Evolutionary conservation across 2,113 vertebrate genomes (phyloP).

Genomic region (Podarcis muralis): DNA sequence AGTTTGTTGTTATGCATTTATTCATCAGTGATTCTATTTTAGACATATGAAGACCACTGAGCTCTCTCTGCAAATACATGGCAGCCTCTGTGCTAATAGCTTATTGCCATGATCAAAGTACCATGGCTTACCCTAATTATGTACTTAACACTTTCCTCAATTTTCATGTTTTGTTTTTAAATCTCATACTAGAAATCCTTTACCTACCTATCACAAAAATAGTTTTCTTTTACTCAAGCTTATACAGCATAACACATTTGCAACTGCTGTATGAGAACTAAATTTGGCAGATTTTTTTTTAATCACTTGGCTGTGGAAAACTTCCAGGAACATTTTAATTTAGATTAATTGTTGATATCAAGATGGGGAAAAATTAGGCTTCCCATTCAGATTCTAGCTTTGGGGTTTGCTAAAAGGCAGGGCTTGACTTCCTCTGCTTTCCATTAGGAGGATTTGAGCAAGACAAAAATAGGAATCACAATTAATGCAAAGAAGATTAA

Average conservation of each 20-base stretch:
- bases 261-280: not conserved
- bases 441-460: not conserved
- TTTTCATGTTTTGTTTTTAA: not conserved
- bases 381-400: conserved; percentile 19
- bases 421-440: not conserved
- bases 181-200: not conserved
- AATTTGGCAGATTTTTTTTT: not conserved
- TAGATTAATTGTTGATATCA: rapidly evolving
- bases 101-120: not conserved
- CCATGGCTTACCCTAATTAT: not conserved
- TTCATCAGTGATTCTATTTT: no score
- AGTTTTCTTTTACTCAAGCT: not conserved
- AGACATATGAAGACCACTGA: not conserved
- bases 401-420: not conserved
- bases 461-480: not conserved
- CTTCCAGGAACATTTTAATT: not conserved
- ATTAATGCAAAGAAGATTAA: conserved; percentile 8
- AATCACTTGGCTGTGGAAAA: not conserved
- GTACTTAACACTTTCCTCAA: not conserved
- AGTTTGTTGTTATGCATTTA: no score
- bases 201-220: not conserved
- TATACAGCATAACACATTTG: rapidly evolving
- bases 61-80: not conserved
- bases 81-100: not conserved
- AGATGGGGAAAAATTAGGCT: not conserved